Conservation (phyloP, 2,888 invertebrate species). For the Geotrupes spiniger region DNA sequence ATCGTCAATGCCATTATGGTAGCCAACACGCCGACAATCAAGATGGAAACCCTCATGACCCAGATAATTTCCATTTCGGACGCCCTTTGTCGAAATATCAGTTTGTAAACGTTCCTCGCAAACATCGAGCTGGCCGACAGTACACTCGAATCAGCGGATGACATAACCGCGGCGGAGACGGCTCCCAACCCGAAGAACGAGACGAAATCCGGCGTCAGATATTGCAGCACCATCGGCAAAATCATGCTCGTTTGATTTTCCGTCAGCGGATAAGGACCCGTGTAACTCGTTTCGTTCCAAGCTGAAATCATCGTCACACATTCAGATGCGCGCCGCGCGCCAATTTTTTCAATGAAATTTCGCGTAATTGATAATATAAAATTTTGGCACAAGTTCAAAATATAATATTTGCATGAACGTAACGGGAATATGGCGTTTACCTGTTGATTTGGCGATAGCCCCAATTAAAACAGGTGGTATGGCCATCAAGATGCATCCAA, state of each 20-base stretch:
- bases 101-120: conserved; percentile 96
- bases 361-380: no score
- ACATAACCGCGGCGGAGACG: conserved; percentile 99
- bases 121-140: conserved; percentile 99
- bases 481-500: conserved; percentile 95
- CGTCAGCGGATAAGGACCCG: conserved; percentile 71
- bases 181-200: conserved; percentile 98
- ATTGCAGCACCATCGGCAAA: conserved; percentile 94
- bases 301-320: conserved; percentile 68
- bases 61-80: conserved; percentile 97
- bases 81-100: conserved; percentile 93
- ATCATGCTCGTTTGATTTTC: conserved; percentile 87
- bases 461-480: conserved; percentile 96
- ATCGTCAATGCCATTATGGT: conserved; percentile 97
- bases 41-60: conserved; percentile 91
- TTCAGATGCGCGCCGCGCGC: no score
- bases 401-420: no score
- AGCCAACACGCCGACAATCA: conserved; percentile 87
- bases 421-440: no score
- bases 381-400: no score
- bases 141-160: conserved; percentile 97
- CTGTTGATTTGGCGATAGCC: conserved; percentile 92
- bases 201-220: conserved; percentile 92
- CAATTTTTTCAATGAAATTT: no score
- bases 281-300: conserved; percentile 93